Base-by-base conservation (phyloP, 2,888 invertebrate genomes). In the Operophtera brumata region DNA sequence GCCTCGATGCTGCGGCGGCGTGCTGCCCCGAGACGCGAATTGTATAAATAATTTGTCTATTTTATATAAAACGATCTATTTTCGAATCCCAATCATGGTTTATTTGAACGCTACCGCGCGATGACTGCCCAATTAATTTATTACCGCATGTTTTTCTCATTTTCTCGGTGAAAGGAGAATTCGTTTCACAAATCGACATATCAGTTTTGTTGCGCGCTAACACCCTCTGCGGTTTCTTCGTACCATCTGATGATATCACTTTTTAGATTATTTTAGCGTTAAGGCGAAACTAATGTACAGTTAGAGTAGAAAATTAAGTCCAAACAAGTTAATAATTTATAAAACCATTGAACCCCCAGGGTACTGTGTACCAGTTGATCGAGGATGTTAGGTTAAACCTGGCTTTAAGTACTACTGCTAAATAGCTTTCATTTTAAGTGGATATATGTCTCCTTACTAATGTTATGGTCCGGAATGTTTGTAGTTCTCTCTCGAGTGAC, bases 231-330 rank as follows among this genome's bases (percentile, higher is more conserved):
- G 80, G 79, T 80, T 73, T 74, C 75, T 69, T 71, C 75, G 71
- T 78, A 79, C 76, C 82, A 82, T 84, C 84, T 80, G 84, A 85
- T 77, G 82, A 88, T 88, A 88, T 89, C 86, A 86, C 77, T 82
- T 83, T 58, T 80, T 89, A 90, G 90, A 88, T 90, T 90, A 90
- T 89, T 90, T 90, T 91, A 91, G 91, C 85, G 72, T 86, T 91
- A 91, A 91, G 90, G 91, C 91, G 91, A 90, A 90, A 90, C 90
- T 91, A 90, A 90, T 91, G 90, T 91, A 90, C 91, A 91, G 91
- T 91, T 91, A 91, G 88, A 90, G 86, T 91, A 91, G 90, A 89
- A 83, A 86, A 80, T 86, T 89, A 90, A 90, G 89, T 90, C 88
- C 86, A 88, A 90, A 85, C 84, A 73, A 86, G 78, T 86, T 88